A percentile compares a stretch with the other conserved stretches of the same genome.
Evolutionary conservation across 2,888 invertebrate genomes (phyloP).

Genomic region (Stegana nigrithorax): DNA sequence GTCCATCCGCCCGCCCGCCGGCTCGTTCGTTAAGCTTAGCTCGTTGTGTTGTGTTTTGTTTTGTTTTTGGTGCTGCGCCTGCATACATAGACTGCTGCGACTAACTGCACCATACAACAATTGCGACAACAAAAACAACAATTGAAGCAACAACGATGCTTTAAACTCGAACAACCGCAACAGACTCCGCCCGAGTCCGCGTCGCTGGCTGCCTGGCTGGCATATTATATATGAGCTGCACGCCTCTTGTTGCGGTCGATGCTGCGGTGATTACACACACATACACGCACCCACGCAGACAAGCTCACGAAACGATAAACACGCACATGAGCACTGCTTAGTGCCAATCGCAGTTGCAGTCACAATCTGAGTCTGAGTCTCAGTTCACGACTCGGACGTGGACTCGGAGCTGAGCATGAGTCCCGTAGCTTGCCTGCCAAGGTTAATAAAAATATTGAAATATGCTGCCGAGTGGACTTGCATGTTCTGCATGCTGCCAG

Average conservation of each 20-base stretch:
- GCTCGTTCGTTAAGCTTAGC: background rate
- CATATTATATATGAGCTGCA: constrained; percentile 23
- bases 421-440: background rate
- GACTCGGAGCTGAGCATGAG: too few relatives aligned
- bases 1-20: background rate
- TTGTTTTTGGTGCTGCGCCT: too few relatives aligned
- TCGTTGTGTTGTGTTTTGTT: too few relatives aligned
- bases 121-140: background rate
- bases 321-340: too few relatives aligned
- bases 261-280: constrained; percentile 16
- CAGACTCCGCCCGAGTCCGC: too few relatives aligned
- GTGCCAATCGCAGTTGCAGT: background rate
- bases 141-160: background rate
- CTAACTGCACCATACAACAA: background rate
- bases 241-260: constrained; percentile 1
- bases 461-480: background rate
- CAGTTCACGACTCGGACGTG: too few relatives aligned
- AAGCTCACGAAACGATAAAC: constrained; percentile 10
- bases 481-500: background rate
- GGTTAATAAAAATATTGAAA: background rate
- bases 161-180: too few relatives aligned
- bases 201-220: constrained; percentile 18
- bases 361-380: too few relatives aligned
- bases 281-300: background rate
- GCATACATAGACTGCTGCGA: background rate